These are phyloP conservation scores for Philereme vetulata DNA, from an alignment of 2,888 invertebrate species.

Conservation along the genomic window DNA sequence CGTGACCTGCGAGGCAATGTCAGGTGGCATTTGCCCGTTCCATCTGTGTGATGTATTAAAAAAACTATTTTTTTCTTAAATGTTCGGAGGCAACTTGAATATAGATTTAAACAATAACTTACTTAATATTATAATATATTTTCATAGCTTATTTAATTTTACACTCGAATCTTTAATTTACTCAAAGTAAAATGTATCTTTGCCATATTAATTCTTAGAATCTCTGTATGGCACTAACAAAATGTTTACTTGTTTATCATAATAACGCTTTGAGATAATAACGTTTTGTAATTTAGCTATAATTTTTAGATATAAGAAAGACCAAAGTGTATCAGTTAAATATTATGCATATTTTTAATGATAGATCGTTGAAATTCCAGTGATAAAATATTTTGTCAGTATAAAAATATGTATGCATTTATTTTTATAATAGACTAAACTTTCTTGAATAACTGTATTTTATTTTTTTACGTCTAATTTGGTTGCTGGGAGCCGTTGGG, in stretches of 20 bases:
- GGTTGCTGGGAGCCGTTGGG: too few species aligned
- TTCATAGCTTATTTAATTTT: constrained; percentile 12
- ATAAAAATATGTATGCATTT: constrained; percentile 29
- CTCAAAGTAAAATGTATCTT: constrained; percentile 25
- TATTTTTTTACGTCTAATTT: constrained; percentile 4
- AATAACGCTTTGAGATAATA: too few species aligned
- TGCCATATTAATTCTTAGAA: constrained; percentile 41
- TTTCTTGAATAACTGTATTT: constrained; percentile 18
- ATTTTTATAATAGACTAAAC: constrained; percentile 29
- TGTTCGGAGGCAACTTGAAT: constrained; percentile 19
- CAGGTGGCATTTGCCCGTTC: too few species aligned
- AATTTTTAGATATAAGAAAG: constrained; percentile 44
- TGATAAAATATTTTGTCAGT: constrained; percentile 20
- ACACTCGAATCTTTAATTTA: constrained; percentile 17
- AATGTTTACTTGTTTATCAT: constrained; percentile 31
- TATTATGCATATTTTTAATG: constrained; percentile 31
- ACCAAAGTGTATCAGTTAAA: constrained; percentile 54
- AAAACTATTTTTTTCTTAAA: too few species aligned
- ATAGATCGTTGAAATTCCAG: constrained; percentile 13
- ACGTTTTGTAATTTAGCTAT: constrained; percentile 28
- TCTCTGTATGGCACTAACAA: constrained; percentile 41
- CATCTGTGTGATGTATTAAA: too few species aligned
- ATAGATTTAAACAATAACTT: not conserved
- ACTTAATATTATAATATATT: constrained; percentile 2
- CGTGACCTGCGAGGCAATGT: too few species aligned